phyloP scores from a whole-genome alignment of 2,113 vertebrate species.

The Eurypyga helias region DNA sequence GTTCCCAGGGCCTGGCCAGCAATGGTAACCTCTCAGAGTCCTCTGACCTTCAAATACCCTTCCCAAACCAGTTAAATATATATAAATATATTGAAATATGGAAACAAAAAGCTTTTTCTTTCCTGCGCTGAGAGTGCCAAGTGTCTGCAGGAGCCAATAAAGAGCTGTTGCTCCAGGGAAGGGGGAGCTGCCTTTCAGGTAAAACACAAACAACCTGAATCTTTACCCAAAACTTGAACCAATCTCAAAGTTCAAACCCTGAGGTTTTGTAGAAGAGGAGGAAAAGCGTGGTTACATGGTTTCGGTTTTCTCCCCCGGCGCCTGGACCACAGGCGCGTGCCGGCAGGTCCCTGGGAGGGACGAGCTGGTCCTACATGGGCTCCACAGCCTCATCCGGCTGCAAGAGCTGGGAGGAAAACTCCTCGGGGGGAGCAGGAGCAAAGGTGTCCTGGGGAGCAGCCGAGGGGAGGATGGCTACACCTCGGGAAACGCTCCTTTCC shows the following conservation, averaged over 20 bases:
- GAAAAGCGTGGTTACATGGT: not conserved
- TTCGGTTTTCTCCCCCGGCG: not conserved
- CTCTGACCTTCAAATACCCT: constrained; percentile 56
- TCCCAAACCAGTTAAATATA: not conserved
- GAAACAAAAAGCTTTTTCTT: constrained; percentile 67
- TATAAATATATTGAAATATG: constrained; percentile 41
- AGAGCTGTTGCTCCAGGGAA: not conserved
- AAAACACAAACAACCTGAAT: not conserved
- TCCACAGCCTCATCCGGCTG: not conserved
- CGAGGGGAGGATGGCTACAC: not conserved
- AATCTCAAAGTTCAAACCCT: not conserved
- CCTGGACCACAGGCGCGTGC: not conserved
- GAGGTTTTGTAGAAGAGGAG: not conserved
- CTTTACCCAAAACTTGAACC: not conserved
- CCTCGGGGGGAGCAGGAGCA: not conserved
- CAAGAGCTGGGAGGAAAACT: not conserved
- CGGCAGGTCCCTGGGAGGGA: not conserved
- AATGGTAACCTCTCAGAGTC: not conserved
- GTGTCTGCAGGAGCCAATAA: not conserved
- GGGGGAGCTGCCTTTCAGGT: not conserved
- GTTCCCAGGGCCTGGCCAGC: constrained; percentile 33
- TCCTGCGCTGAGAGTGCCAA: not conserved
- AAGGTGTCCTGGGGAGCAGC: not conserved
- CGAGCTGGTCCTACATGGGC: not conserved
- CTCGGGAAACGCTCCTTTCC: not conserved